These are phyloP conservation scores for Acanthisitta chloris DNA, from an alignment of 2,113 vertebrate species.

Conservation along the genomic window DNA sequence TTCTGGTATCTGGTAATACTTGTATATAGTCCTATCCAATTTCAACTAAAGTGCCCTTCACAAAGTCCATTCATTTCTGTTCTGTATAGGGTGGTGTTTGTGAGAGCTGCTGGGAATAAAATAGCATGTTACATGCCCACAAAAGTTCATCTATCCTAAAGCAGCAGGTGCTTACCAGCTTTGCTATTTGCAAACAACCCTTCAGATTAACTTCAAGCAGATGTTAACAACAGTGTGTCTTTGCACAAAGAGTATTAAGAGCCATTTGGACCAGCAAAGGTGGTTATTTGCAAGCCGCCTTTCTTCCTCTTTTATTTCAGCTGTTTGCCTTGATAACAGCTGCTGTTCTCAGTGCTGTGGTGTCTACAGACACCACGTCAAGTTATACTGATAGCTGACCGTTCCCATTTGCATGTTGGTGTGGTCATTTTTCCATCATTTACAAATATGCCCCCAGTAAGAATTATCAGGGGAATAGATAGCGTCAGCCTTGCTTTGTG, in stretches of 20 bases:
- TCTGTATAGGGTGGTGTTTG: background rate
- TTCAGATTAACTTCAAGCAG: constrained; percentile 71
- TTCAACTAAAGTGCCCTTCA: constrained; percentile 32
- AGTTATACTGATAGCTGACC: background rate
- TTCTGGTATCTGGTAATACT: background rate
- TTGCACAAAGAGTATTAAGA: constrained; percentile 56
- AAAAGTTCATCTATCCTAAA: constrained; percentile 59
- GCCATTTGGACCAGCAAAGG: constrained; percentile 57
- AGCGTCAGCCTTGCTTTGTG: background rate
- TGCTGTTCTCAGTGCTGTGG: constrained; percentile 42
- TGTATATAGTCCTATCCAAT: background rate
- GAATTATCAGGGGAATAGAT: background rate
- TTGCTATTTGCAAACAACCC: constrained; percentile 59
- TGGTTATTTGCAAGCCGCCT: constrained; percentile 55
- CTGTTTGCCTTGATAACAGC: constrained; percentile 65
- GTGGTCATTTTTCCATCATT: background rate
- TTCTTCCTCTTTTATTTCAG: constrained; percentile 74
- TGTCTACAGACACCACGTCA: background rate
- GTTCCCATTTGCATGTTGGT: background rate
- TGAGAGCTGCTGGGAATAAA: background rate
- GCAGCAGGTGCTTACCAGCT: constrained; percentile 58
- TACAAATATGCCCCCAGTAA: background rate
- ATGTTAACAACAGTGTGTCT: constrained; percentile 62
- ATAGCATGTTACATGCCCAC: background rate
- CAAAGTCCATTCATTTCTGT: constrained; percentile 46